Evolutionary conservation across 2,888 invertebrate species (phyloP).

Genomic region (Troilus luridus): DNA sequence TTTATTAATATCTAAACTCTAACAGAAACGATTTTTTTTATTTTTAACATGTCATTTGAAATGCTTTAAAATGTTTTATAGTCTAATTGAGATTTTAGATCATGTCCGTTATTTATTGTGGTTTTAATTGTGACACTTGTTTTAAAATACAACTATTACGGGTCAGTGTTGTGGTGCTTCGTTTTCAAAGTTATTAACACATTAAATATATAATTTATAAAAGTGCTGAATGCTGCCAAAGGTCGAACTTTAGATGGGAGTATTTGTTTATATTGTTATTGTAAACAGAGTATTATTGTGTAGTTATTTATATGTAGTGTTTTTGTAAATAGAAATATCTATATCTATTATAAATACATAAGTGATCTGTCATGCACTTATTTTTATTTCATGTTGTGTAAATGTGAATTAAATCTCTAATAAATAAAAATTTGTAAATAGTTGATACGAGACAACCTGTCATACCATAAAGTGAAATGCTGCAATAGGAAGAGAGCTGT

Average conservation of each 20-base stretch:
- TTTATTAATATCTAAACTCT: background rate
- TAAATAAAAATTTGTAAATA: slow-evolving; percentile 43
- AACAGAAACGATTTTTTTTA: background rate
- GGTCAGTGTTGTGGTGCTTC: slow-evolving; percentile 47
- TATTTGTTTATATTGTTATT: slow-evolving; percentile 48
- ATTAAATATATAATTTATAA: slow-evolving; percentile 42
- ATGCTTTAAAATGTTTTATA: background rate
- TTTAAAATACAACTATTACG: slow-evolving; percentile 41
- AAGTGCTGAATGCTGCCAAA: slow-evolving; percentile 46
- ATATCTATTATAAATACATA: slow-evolving; percentile 42
- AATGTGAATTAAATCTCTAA: slow-evolving; percentile 42
- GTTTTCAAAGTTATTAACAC: slow-evolving; percentile 18
- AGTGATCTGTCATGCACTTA: slow-evolving; percentile 49
- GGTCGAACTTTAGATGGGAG: slow-evolving; percentile 44
- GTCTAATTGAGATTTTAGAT: slow-evolving; percentile 23
- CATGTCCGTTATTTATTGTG: slow-evolving; percentile 3
- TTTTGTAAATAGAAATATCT: slow-evolving; percentile 49
- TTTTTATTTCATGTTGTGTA: slow-evolving; percentile 45
- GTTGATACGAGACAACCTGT: slow-evolving; percentile 39
- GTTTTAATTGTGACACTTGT: slow-evolving; percentile 28
- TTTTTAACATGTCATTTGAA: background rate
- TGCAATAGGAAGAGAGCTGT: slow-evolving; percentile 6
- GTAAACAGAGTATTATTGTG: slow-evolving; percentile 49
- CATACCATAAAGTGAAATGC: slow-evolving; percentile 43
- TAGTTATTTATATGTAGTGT: slow-evolving; percentile 49